A percentile compares a stretch with the other conserved stretches of the same genome.
Conservation (phyloP, 2,888 invertebrate genomes). For the Hydroisotoma schaefferi region DNA sequence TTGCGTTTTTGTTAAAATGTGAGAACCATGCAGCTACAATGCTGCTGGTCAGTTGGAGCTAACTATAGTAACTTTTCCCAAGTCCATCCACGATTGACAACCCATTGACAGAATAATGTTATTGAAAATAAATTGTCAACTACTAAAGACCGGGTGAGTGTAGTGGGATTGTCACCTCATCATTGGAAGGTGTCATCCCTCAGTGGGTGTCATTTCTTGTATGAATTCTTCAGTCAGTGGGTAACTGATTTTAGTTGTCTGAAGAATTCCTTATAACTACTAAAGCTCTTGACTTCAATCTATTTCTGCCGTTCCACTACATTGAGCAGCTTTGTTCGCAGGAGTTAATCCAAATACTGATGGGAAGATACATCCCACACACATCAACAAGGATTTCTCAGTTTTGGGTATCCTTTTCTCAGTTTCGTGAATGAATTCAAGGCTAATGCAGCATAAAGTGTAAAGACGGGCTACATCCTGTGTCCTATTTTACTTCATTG, state of each 20-base stretch:
- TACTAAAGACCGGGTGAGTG: not conserved
- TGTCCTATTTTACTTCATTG: constrained; percentile 1
- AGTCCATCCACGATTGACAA: no score
- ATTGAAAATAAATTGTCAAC: no score
- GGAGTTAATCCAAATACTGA: constrained; percentile 8
- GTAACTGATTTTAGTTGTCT: not conserved
- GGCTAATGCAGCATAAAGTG: constrained; percentile 16
- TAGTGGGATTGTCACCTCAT: constrained; percentile 11
- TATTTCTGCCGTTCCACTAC: constrained; percentile 3
- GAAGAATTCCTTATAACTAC: not conserved
- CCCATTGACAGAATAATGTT: no score
- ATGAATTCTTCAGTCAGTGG: not conserved
- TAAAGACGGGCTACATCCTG: constrained; percentile 15
- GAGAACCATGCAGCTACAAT: no score
- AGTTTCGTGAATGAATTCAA: constrained; percentile 6
- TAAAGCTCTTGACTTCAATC: not conserved
- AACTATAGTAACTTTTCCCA: no score
- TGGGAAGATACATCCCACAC: not conserved
- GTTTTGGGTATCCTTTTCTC: not conserved
- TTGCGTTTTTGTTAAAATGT: no score
- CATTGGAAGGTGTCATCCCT: constrained; percentile 12
- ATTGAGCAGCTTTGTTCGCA: constrained; percentile 9
- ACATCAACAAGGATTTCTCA: not conserved
- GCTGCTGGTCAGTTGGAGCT: no score
- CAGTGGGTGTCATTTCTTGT: not conserved